phyloP scores from a whole-genome alignment of 2,797 vertebrate species.

The Semaprochilodus insignis region DNA sequence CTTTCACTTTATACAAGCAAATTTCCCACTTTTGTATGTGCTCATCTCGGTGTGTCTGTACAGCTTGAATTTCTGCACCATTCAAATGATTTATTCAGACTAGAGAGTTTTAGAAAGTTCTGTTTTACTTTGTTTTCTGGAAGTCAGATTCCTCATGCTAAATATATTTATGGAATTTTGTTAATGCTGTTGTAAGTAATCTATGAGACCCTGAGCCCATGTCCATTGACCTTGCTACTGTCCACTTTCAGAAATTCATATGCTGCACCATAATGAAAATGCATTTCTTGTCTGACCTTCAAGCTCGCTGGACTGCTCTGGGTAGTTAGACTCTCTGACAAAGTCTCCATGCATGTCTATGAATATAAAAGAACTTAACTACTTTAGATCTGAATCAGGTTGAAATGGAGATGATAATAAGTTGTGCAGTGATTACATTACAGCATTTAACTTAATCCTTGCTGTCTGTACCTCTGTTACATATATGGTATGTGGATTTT shows the following conservation, averaged over 20 bases:
- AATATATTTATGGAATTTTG: constrained; percentile 15
- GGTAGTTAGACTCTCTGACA: not conserved
- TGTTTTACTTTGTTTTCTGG: not conserved
- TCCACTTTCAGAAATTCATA: not conserved
- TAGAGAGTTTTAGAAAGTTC: not conserved
- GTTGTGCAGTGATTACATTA: not conserved
- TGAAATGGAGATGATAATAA: not conserved
- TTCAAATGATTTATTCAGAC: not conserved
- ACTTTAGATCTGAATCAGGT: not conserved
- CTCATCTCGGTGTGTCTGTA: no score
- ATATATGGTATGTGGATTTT: not conserved
- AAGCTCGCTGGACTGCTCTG: not conserved
- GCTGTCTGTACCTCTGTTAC: not conserved
- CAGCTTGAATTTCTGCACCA: not conserved
- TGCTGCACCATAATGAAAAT: not conserved
- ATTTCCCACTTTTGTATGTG: no score
- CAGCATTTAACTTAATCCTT: not conserved
- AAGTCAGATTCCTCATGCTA: not conserved
- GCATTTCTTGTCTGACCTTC: not conserved
- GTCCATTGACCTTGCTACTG: not conserved
- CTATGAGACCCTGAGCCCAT: not conserved
- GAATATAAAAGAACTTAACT: not conserved
- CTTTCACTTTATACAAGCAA: no score
- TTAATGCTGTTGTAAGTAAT: not conserved
- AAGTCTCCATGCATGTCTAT: not conserved